Evolutionary conservation across 2,113 vertebrate species (phyloP).

Genomic region (Engystomops pustulosus): DNA sequence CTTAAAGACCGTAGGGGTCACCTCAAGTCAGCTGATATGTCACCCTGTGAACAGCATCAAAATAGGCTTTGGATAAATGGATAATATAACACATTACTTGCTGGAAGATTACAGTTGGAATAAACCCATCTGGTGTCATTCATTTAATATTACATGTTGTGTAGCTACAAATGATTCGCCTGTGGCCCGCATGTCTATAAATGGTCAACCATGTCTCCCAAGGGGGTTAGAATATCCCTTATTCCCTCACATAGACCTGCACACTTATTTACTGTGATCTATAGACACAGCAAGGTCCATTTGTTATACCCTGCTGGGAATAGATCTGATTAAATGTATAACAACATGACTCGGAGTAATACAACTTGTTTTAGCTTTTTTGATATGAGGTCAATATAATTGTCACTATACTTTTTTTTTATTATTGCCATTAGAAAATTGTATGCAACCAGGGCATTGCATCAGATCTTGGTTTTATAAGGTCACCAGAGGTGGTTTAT

Average conservation of each 20-base stretch:
- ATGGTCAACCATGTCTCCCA: constrained; percentile 62
- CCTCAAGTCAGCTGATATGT: constrained; percentile 61
- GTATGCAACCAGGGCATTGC: not conserved
- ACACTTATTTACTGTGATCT: constrained; percentile 60
- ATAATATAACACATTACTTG: constrained; percentile 32
- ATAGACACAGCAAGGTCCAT: constrained; percentile 41
- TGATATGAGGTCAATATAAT: constrained; percentile 43
- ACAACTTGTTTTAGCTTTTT: constrained; percentile 48
- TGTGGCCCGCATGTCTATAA: constrained; percentile 60
- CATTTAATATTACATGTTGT: constrained; percentile 40
- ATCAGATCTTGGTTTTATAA: constrained; percentile 1
- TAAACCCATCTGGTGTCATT: not conserved
- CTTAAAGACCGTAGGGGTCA: constrained; percentile 61
- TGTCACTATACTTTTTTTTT: constrained; percentile 27
- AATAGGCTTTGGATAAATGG: constrained; percentile 60
- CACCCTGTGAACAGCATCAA: constrained; percentile 59
- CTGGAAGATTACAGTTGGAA: constrained; percentile 55
- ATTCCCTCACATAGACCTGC: constrained; percentile 43
- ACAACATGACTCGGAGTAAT: constrained; percentile 34
- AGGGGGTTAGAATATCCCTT: constrained; percentile 50
- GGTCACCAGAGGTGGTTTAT: constrained; percentile 20
- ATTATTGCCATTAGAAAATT: constrained; percentile 27
- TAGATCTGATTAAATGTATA: constrained; percentile 42
- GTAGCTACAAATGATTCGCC: constrained; percentile 46
- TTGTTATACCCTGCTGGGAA: constrained; percentile 37